phyloP scores from a whole-genome alignment of 2,888 invertebrate genomes.

The Apodemia zela region DNA sequence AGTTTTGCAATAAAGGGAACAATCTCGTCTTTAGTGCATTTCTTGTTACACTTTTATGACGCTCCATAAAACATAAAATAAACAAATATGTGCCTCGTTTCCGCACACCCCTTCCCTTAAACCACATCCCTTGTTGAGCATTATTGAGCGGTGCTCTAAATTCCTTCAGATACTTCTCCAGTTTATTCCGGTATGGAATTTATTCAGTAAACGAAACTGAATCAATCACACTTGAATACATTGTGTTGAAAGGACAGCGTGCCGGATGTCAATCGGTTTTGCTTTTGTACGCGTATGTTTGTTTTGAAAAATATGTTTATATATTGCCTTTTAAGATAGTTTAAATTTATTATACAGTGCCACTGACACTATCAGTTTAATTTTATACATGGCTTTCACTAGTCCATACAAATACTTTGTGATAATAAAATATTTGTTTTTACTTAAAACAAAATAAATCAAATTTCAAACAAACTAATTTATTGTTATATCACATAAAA shows the following conservation, averaged over 20 bases:
- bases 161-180: neutral
- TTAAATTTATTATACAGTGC: too few relatives aligned
- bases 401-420: too few relatives aligned
- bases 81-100: neutral
- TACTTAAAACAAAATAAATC: too few relatives aligned
- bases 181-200: constrained; percentile 2
- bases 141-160: neutral
- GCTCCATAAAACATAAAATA: neutral
- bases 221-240: constrained; percentile 14
- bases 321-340: neutral
- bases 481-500: too few relatives aligned
- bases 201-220: neutral
- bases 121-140: neutral
- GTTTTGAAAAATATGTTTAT: neutral
- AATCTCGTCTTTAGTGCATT: neutral
- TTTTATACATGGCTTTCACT: too few relatives aligned
- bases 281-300: neutral
- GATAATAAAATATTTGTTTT: too few relatives aligned
- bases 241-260: constrained; percentile 1
- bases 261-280: constrained; percentile 1
- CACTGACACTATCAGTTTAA: too few relatives aligned
- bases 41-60: neutral
- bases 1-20: neutral
- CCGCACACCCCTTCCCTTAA: neutral
- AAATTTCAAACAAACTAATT: too few relatives aligned